Base-by-base conservation (phyloP, 2,888 invertebrate genomes). In the Exephanes ischioxanthus region DNA sequence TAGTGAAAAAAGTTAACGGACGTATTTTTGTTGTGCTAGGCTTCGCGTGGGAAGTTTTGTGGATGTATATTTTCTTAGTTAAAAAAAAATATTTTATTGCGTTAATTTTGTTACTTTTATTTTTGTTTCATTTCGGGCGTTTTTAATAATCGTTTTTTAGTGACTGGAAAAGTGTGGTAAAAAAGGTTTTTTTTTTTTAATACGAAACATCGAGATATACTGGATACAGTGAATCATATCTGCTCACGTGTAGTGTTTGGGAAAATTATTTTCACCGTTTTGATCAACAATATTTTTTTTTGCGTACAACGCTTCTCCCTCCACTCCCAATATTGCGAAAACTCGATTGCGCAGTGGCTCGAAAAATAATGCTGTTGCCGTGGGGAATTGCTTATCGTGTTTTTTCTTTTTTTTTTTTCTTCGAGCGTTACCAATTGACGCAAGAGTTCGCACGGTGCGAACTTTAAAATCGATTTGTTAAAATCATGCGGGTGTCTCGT, bases 391-490 rank as follows among this genome's bases (percentile, higher is more conserved):
- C 16, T 14, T 14, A 16, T 22, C 66, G 11, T 14, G 22, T 41
- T 55, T 45, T 48, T 58, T 14, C 14, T 58, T 68, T 26, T 14
- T 68, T 26, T 14, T 14, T 48, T 70, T 75, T 48, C 6, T 53
- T 80, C 66, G 66, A 76, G 61, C 67, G 26, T 61, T 71, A 16
- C 76, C 63, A 37, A 55, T 63, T 70, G 63, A 37, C 53, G 19
- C 51, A 55, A 63, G n/a, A 53, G 72, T 9, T 33, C 37, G 37
- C 48, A 5, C n/a, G 22, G 26, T 22, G 55, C 37, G 61, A 66
- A 63, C 63, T 53, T 68, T 78, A 66, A 81, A 75, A 79, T 82
- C 75, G 70, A 75, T 85, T 79, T 61, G 53, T 58, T 51, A 19
- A 76, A 79, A 45, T 79, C 48, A 53, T 76, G 79, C 85, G 82